Conservation (phyloP, 1,140 invertebrate species). For the Doryteuthis pealeii region DNA sequence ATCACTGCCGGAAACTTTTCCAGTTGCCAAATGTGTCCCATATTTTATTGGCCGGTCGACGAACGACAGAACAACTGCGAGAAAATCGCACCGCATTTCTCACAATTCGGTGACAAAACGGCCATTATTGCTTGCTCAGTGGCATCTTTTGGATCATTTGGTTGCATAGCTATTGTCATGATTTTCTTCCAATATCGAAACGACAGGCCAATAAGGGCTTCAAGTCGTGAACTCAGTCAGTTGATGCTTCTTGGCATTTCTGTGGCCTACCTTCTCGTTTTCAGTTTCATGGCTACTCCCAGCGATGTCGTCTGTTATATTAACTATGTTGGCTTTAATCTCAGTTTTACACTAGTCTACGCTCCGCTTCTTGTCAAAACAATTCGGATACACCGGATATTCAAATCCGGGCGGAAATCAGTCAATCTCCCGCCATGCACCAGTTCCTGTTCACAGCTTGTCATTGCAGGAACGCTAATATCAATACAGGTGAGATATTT, state of each 20-base stretch:
- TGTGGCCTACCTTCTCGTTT: conserved; percentile 37
- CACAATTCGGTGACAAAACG: conserved; percentile 41
- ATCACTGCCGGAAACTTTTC: conserved; percentile 36
- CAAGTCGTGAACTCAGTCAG: conserved; percentile 45
- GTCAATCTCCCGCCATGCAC: conserved; percentile 34
- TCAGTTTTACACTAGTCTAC: conserved; percentile 73
- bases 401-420: conserved; percentile 71
- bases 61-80: conserved; percentile 62
- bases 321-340: conserved; percentile 72
- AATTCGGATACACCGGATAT: conserved; percentile 85
- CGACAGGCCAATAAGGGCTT: conserved; percentile 45
- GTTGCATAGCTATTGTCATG: conserved; percentile 28
- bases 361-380: conserved; percentile 86
- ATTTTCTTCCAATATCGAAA: conserved; percentile 38
- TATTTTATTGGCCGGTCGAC: conserved; percentile 54
- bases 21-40: conserved; percentile 33
- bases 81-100: conserved; percentile 38
- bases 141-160: conserved; percentile 61
- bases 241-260: conserved; percentile 43
- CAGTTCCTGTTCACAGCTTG: conserved; percentile 41
- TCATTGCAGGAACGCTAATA: conserved; percentile 36
- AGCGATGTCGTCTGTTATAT: conserved; percentile 73
- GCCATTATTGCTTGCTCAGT: conserved; percentile 61
- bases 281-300: conserved; percentile 62
- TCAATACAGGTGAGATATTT: conserved; percentile 39